Evolutionary conservation across 1,140 invertebrate genomes (phyloP).

Genomic region (Aculops lycopersici): DNA sequence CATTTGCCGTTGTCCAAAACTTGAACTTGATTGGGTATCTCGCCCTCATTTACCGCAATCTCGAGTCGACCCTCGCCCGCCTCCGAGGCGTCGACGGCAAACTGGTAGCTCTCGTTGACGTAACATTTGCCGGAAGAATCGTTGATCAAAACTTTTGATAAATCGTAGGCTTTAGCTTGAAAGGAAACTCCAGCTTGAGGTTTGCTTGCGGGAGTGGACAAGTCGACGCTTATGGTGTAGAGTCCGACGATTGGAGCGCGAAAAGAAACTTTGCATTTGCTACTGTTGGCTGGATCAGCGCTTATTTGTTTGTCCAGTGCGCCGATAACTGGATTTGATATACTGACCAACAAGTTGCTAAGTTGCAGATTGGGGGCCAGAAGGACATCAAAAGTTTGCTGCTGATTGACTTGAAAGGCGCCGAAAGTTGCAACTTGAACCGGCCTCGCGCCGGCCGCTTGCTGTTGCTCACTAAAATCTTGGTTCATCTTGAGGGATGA

Average conservation of each 20-base stretch:
- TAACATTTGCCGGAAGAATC: not conserved
- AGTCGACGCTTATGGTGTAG: conserved; percentile 11
- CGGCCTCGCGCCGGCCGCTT: too few relatives aligned
- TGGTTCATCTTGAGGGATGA: too few relatives aligned
- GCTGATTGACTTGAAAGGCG: too few relatives aligned
- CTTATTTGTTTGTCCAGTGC: too few relatives aligned
- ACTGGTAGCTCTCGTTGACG: conserved; percentile 2
- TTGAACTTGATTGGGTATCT: conserved; percentile 86
- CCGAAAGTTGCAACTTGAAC: too few relatives aligned
- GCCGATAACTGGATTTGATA: too few relatives aligned
- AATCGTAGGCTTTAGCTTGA: not conserved
- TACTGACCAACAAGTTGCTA: too few relatives aligned
- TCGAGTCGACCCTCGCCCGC: conserved; percentile 85
- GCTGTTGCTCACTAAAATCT: too few relatives aligned
- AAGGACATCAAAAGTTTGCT: too few relatives aligned
- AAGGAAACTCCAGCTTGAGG: conserved; percentile 9
- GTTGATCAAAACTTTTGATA: not conserved
- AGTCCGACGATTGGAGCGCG: conserved; percentile 41
- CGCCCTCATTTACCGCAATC: conserved; percentile 88
- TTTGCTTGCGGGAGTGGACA: conserved; percentile 8
- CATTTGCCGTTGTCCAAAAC: conserved; percentile 71
- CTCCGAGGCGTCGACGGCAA: conserved; percentile 64
- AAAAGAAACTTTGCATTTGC: conserved; percentile 41
- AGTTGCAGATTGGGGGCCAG: too few relatives aligned
- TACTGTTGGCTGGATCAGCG: too few relatives aligned